Evolutionary conservation across 2,888 invertebrate genomes (phyloP), one percentile per base, ranked within the genome.

Genomic region (Cecidostiba fungosa): DNA sequence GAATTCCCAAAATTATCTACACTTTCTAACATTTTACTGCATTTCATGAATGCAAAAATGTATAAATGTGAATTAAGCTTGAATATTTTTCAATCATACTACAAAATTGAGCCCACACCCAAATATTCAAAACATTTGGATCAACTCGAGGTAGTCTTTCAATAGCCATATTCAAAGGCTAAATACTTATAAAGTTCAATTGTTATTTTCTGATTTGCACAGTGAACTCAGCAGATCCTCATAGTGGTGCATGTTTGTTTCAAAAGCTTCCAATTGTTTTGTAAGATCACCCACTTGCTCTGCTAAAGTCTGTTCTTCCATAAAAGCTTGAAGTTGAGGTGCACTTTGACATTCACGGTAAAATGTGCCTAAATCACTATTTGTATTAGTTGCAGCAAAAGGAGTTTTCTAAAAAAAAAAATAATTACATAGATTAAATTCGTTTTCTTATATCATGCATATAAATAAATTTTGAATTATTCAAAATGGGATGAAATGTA

Each of bases 331-430:
- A 36, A 95, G 92, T 47, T 94, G 94, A 3, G 96, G 96, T 10
- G 97, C 97, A 89, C 95, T 95, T 91, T 97, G 95, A 93, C 97
- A 97, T 91, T 97, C 97, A 50, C 96, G 95, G 94, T 97, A 97
- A 94, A 97, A 97, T 87, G 95, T 95, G 0, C 97, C 96, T 87
- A 97, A 94, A 90, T 97, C 97, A 72, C 95, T 95, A 90, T 96
- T 96, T 0, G 95, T 95, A 89, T 95, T 96, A 85, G 95, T 95
- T 87, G 95, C 96, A 73, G 97, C 97, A 92, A 97, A 97, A 4
- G 97, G 97, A 77, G 97, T 96, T 93, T 96, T 97, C 97, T 97
- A 94, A 1, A 95, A 94, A 81, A 16, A 54, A 62, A 82, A 82
- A 72, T 47, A 26, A 62, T 77, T 70, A 81, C 3, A 39, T 39